Base-by-base conservation (phyloP, 2,888 invertebrate species). In the Aphrophora alni region DNA sequence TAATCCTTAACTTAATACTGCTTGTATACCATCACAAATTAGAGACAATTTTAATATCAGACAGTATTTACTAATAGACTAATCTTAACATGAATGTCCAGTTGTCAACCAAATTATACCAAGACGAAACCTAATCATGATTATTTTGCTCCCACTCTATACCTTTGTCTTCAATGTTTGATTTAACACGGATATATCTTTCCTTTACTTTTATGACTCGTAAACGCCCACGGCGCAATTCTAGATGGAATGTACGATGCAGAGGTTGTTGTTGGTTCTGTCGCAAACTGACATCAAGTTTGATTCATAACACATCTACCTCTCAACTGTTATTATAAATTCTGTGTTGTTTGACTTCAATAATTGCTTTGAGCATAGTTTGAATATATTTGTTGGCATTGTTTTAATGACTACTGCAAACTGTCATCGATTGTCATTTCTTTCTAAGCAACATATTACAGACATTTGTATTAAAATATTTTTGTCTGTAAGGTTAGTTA, bases 111-210 rank as follows among this genome's bases (percentile, higher is more conserved):
- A 44, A 44, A 44, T 1, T 44, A 17, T 44, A 44, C 44, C 44
- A 44, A 44, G 3, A 44, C 1, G 44, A 44, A 14, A 10, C 14
- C 12, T 44, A 44, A 44, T 44, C 44, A 12, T 44, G 44, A 44
- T 44, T 44, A 44, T 44, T 44, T 44, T 17, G 59, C 59, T 59
- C 59, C 59, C 59, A 59, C 59, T 59, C 59, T n/a, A 2, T 12
- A 21, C 21, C 59, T 59, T 59, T 59, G 59, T 59, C 59, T 59
- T 59, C 21, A 14, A 59, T 59, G 59, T 59, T 59, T 59, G 59
- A 59, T 59, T 59, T 59, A 59, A 59, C 59, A 59, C 59, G 59
- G 59, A 21, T 59, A n/a, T 59, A 59, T 59, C 59, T 59, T 44
- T 44, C 44, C 44, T 17, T 10, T 44, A 44, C 44, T 44, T 44